These are phyloP conservation scores for Drosophila burlai DNA, from an alignment of 1,140 invertebrate genomes.

Conservation along the genomic window DNA sequence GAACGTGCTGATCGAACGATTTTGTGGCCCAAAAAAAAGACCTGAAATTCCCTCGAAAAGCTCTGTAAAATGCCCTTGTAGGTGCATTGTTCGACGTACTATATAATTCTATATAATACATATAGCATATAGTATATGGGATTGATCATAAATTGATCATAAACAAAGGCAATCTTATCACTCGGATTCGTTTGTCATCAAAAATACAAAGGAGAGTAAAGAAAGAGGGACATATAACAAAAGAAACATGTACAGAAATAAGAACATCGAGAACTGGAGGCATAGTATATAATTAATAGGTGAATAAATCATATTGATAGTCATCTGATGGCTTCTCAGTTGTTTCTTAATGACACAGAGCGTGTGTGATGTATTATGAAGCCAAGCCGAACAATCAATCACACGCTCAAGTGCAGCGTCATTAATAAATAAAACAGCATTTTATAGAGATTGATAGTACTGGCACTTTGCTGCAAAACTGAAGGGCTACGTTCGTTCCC, in stretches of 20 bases:
- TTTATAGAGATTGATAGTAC: slow-evolving; percentile 64
- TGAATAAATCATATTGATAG: slow-evolving; percentile 64
- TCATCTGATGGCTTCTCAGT: slow-evolving; percentile 22
- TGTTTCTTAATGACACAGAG: slow-evolving; percentile 36
- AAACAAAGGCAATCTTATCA: slow-evolving; percentile 61
- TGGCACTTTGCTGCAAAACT: slow-evolving; percentile 6
- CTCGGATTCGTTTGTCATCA: slow-evolving; percentile 18
- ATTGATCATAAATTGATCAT: slow-evolving; percentile 46
- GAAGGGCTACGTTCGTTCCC: slow-evolving; percentile 16
- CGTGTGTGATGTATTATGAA: slow-evolving; percentile 30
- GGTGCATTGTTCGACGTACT: slow-evolving; percentile 23
- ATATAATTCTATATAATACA: neutral
- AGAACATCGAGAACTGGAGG: slow-evolving; percentile 16
- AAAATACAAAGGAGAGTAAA: slow-evolving; percentile 6
- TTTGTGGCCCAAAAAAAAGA: neutral
- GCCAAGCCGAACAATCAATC: slow-evolving; percentile 60
- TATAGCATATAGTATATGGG: slow-evolving; percentile 1
- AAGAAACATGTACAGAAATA: slow-evolving; percentile 10
- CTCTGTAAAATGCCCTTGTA: slow-evolving; percentile 8
- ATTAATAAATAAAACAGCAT: slow-evolving; percentile 50
- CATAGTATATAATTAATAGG: slow-evolving; percentile 37
- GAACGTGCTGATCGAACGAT: slow-evolving; percentile 31
- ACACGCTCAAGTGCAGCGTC: slow-evolving; percentile 49
- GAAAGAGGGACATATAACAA: slow-evolving; percentile 8
- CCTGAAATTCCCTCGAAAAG: slow-evolving; percentile 2